Base-by-base conservation (phyloP, 2,797 vertebrate species). In the Triplophysa bombifrons region DNA sequence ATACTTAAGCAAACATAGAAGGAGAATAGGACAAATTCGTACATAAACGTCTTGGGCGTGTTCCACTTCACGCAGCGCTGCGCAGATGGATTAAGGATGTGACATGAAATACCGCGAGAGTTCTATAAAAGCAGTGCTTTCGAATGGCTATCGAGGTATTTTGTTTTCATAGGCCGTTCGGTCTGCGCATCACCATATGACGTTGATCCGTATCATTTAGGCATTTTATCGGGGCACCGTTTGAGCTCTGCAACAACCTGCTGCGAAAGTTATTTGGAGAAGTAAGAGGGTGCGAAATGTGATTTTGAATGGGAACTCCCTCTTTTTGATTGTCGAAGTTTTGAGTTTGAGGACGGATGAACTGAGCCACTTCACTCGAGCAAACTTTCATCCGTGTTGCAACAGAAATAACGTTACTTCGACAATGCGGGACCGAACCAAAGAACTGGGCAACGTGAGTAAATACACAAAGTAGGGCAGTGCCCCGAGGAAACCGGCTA, bases 351-450 rank as follows among this genome's bases (percentile, higher is more conserved):
- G 22, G 53, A 75, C 70, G 58, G 78, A 84, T 79, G 80, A 80
- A 72, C 46, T 46, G 20, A 50, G 25, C 12, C 14, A 44, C 48
- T n/a, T 9, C 14, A 44, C 48, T n/a, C 50, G 10, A 13, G 4
- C 17, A 48, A 14, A 8, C 30, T 74, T 69, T 73, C 8, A 14
- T 50, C 22, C 1, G 12, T 30, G 48, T 56, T 58, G 77, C 16
- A 19, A 2, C 55, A 30, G 8, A 78, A 64, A 70, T 27, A 27
- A 27, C 25, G 25, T 27, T 27, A 46, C 60, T 81, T 74, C 30
- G 56, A 86, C 76, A 69, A 94, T 94, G 93, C 88, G 93, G 85
- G 93, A 94, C 86, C 90, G 93, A 64, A 94, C 93, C 0, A 93
- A 93, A 85, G 93, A 94, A 60, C 76, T 94, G 14, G 92, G 92